Percentiles rank a stretch among this genome's conserved stretches.
Conservation (phyloP, 2,113 vertebrate genomes). For the Dinomys branickii region DNA sequence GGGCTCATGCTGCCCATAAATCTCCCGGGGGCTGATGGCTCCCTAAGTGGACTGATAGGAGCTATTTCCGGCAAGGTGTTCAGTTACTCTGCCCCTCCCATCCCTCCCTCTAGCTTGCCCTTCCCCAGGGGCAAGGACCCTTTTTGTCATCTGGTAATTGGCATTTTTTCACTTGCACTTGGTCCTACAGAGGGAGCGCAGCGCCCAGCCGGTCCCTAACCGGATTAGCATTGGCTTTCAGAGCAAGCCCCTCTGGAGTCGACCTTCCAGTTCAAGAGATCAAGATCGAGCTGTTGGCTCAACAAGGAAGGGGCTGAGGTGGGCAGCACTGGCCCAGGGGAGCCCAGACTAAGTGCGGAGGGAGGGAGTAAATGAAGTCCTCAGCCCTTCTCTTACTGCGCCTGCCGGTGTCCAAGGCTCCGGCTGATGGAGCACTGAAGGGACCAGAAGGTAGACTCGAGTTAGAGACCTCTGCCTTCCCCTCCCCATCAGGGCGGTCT, state of each 20-base stretch:
- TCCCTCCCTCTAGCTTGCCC: conserved; percentile 60
- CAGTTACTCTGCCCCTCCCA: conserved; percentile 80
- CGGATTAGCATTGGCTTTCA: conserved; percentile 82
- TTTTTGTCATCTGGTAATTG: conserved; percentile 88
- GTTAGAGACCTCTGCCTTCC: neutral
- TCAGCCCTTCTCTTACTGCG: neutral
- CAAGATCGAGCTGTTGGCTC: conserved; percentile 83
- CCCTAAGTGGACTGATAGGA: conserved; percentile 87
- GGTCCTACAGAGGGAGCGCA: conserved; percentile 72
- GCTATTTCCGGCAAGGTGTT: conserved; percentile 89
- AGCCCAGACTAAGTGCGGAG: conserved; percentile 27
- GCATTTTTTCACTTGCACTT: conserved; percentile 85
- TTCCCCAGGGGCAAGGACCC: conserved; percentile 80
- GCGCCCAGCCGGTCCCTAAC: conserved; percentile 78
- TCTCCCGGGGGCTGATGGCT: conserved; percentile 85
- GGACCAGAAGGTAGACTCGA: neutral
- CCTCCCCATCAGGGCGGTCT: neutral
- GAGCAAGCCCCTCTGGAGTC: conserved; percentile 75
- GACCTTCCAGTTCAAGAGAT: conserved; percentile 81
- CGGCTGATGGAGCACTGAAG: neutral
- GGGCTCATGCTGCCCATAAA: conserved; percentile 86
- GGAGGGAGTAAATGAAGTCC: neutral
- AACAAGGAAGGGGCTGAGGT: conserved; percentile 73
- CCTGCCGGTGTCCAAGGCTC: neutral
- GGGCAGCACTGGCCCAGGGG: conserved; percentile 67